Evolutionary conservation across 2,797 vertebrate genomes (phyloP).

Genomic region (Microhierax caerulescens): DNA sequence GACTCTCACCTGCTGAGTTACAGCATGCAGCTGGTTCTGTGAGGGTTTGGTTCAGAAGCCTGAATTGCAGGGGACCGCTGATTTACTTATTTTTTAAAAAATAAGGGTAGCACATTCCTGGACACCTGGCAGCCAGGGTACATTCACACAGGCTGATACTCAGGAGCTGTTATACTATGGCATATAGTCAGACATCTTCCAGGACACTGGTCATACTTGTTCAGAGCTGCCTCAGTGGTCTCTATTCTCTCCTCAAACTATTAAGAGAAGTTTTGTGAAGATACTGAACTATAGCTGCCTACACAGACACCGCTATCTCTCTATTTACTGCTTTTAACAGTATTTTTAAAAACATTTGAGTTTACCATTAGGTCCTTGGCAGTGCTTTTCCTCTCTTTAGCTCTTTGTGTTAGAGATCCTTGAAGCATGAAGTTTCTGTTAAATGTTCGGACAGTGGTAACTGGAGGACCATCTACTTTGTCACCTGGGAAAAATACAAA

Average conservation of each 20-base stretch:
- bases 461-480: conserved; percentile 64
- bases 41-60: neutral
- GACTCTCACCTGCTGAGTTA: neutral
- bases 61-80: neutral
- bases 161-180: neutral
- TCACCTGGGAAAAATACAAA: conserved; percentile 68
- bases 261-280: neutral
- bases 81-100: neutral
- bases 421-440: conserved; percentile 79
- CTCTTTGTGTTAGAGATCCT: conserved; percentile 72
- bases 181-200: neutral
- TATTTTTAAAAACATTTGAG: neutral
- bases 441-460: conserved; percentile 64
- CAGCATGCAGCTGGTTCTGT: neutral
- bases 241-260: neutral
- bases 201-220: neutral
- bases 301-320: neutral
- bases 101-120: neutral
- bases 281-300: neutral
- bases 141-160: neutral
- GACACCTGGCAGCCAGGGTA: neutral
- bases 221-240: neutral
- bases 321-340: neutral
- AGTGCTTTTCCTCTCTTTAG: conserved; percentile 67
- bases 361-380: conserved; percentile 75